Percentiles rank a stretch among this genome's conserved stretches.
Conservation (phyloP, 2,797 vertebrate species). For the Brachyrhaphis roseni region DNA sequence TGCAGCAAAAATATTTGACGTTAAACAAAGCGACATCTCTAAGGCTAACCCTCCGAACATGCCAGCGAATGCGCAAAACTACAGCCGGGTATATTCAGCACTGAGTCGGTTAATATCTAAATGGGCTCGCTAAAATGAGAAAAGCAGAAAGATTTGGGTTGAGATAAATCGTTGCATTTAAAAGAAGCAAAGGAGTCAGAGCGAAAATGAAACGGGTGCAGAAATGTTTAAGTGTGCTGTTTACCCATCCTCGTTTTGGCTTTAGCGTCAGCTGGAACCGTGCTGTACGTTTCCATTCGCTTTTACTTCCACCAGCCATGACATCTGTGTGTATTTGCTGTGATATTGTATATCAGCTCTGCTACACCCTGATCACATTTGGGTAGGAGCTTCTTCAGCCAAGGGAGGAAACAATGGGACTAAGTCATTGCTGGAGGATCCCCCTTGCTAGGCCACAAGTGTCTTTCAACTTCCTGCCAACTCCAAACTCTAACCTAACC, state of each 20-base stretch:
- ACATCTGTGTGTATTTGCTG: slow-evolving; percentile 55
- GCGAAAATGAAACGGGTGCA: slow-evolving; percentile 14
- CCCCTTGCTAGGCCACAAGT: slow-evolving; percentile 51
- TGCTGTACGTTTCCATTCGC: slow-evolving; percentile 57
- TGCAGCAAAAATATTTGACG: background rate
- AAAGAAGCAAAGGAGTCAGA: slow-evolving; percentile 25
- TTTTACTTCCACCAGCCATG: slow-evolving; percentile 50
- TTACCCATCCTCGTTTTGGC: slow-evolving; percentile 56
- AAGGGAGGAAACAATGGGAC: slow-evolving; percentile 1
- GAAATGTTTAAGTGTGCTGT: slow-evolving; percentile 60
- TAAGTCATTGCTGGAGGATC: slow-evolving; percentile 59
- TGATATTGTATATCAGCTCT: slow-evolving; percentile 45
- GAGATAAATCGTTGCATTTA: slow-evolving; percentile 24
- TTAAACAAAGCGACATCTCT: background rate
- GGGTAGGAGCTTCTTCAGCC: slow-evolving; percentile 14
- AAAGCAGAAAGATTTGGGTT: slow-evolving; percentile 43
- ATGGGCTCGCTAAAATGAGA: slow-evolving; percentile 61
- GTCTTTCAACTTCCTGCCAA: slow-evolving; percentile 34
- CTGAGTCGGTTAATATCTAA: slow-evolving; percentile 69
- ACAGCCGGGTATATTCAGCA: slow-evolving; percentile 68
- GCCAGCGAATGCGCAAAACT: slow-evolving; percentile 39
- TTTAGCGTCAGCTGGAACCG: slow-evolving; percentile 57
- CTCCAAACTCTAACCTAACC: too few relatives aligned
- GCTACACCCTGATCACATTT: slow-evolving; percentile 48
- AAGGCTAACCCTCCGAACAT: background rate